Evolutionary conservation across 2,113 vertebrate species (phyloP), one percentile per base, ranked within the genome.

Genomic region (Bujurquina vittata): DNA sequence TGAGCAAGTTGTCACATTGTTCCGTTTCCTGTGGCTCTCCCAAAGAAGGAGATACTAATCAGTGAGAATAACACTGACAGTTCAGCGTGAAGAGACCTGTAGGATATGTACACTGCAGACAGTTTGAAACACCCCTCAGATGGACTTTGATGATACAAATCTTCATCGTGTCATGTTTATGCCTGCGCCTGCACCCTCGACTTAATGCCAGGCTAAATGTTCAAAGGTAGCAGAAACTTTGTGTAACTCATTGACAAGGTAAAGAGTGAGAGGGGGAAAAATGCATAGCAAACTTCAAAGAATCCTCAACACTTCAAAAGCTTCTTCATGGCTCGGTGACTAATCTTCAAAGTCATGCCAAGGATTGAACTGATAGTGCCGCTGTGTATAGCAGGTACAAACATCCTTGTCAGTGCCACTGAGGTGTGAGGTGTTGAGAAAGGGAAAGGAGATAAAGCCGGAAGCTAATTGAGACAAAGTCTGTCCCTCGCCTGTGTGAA

Each of bases 401-500:
- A 93, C 91, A 92, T 87, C 86, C 92, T 82, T 76, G 87, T 87
- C 79, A 12, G 75, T 62, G 69, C 58, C 84, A 77, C 80, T 82
- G 89, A 92, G 88, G 77, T 86, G 79, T 88, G 90, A 92, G 83
- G 81, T 58, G 84, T 29, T 63, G 85, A 87, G 91, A 85, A 78
- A 73, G 60, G 40, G 23, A 93, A 87, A 81, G 60, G 75, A 86
- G 89, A 94, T 94, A 90, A 94, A 88, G 89, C 74, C 18, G 57
- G 80, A 80, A 82, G 91, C 87, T 94, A 95, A 95, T 94, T 94
- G 94, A 94, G 94, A 93, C 89, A 90, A 92, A 94, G 90, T 84
- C 93, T 86, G 87, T 88, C 88, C 86, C 78, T 88, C 35, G 67
- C 77, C 79, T 58, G 79, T 76, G 89, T 76, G 84, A 86, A 84